Percentiles rank a stretch among this genome's conserved stretches.
phyloP scores from a whole-genome alignment of 2,113 vertebrate species.

The Antechinus flavipes region DNA sequence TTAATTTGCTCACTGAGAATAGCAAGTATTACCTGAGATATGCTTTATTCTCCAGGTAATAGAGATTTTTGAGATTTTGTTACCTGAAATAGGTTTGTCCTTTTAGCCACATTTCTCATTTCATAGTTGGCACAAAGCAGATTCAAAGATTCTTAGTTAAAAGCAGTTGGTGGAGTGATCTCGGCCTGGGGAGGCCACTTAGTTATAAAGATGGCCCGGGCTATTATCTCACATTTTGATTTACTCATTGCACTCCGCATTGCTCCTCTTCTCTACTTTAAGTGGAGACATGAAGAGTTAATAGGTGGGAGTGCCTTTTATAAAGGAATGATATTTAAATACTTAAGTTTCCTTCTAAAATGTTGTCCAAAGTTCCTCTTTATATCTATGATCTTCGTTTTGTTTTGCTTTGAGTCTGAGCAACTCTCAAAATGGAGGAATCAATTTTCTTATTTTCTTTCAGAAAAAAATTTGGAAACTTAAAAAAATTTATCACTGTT shows the following conservation, averaged over 20 bases:
- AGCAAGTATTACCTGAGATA: neutral
- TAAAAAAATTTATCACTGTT: slow-evolving; percentile 9
- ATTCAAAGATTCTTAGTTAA: slow-evolving; percentile 1
- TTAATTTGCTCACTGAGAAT: slow-evolving; percentile 27
- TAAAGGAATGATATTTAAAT: slow-evolving; percentile 42
- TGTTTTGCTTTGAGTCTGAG: slow-evolving; percentile 30
- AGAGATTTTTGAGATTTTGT: slow-evolving; percentile 50
- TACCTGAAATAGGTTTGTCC: neutral
- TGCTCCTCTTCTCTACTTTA: slow-evolving; percentile 27
- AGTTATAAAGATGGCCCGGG: neutral
- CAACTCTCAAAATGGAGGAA: neutral
- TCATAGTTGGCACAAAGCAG: neutral
- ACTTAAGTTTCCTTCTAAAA: slow-evolving; percentile 13
- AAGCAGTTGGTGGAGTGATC: slow-evolving; percentile 10
- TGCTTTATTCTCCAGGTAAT: slow-evolving; percentile 23
- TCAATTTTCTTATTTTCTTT: slow-evolving; percentile 48
- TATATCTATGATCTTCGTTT: slow-evolving; percentile 7
- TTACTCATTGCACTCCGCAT: slow-evolving; percentile 25
- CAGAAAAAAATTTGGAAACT: neutral
- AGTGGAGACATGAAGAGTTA: slow-evolving; percentile 46
- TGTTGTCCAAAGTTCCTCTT: slow-evolving; percentile 42
- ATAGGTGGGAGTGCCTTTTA: slow-evolving; percentile 12
- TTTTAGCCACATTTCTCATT: neutral
- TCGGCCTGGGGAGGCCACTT: neutral
- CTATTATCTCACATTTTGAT: slow-evolving; percentile 14